Conservation (phyloP, 2,797 vertebrate genomes). For the Potorous gilbertii region DNA sequence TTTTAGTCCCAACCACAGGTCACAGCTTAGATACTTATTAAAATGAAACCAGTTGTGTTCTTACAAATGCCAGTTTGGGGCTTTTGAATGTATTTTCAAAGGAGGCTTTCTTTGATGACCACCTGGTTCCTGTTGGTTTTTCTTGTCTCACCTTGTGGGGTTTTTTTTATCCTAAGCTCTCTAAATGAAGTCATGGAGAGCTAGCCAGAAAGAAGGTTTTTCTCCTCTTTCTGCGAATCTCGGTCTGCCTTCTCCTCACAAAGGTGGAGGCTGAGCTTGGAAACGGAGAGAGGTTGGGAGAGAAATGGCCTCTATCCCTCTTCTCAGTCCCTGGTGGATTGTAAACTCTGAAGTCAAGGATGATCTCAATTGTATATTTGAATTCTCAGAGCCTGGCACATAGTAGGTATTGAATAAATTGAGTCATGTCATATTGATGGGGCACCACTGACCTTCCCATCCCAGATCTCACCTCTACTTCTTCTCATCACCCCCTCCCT, state of each 20-base stretch:
- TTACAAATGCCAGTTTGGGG: neutral
- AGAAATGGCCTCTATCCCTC: neutral
- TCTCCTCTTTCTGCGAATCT: neutral
- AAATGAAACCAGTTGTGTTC: neutral
- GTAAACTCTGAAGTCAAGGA: neutral
- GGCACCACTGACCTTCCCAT: neutral
- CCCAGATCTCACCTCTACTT: neutral
- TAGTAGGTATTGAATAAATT: neutral
- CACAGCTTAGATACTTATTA: neutral
- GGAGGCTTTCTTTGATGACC: neutral
- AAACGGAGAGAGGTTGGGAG: neutral
- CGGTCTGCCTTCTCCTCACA: neutral
- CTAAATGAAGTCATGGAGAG: neutral
- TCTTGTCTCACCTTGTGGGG: neutral
- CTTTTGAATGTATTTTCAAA: neutral
- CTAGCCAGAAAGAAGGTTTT: neutral
- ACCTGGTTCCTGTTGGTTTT: neutral
- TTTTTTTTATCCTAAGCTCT: neutral
- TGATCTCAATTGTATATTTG: neutral
- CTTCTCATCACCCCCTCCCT: neutral
- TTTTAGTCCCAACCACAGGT: neutral
- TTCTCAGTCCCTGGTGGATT: neutral
- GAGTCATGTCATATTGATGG: neutral
- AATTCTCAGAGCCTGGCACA: neutral
- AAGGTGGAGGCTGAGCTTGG: neutral